Evolutionary conservation across 2,888 invertebrate genomes (phyloP).

Genomic region (Lepetodrilus schrolli): DNA sequence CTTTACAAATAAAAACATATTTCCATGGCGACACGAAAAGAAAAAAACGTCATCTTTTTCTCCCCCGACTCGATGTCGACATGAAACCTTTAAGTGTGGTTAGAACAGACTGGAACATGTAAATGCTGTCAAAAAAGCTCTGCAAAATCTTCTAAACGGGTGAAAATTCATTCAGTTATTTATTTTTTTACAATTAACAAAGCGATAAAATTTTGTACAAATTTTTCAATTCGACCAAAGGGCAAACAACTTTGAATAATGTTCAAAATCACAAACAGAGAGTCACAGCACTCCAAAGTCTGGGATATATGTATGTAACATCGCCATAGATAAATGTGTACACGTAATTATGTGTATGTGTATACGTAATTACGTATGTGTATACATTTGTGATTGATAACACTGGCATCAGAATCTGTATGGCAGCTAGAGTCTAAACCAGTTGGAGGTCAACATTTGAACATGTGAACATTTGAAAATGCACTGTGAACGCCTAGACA

Average conservation of each 20-base stretch:
- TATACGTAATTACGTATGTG: no score
- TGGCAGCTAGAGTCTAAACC: no score
- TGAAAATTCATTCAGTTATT: conserved; percentile 15
- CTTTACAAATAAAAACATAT: not conserved
- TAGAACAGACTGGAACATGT: not conserved
- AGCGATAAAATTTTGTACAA: conserved; percentile 19
- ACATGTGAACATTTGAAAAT: no score
- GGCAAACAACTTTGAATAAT: conserved; percentile 6
- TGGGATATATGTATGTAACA: not conserved
- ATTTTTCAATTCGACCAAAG: conserved; percentile 2
- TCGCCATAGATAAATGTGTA: no score
- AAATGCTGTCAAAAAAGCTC: conserved; percentile 20
- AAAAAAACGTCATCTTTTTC: no score
- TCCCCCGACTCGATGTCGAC: no score
- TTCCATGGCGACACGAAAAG: no score
- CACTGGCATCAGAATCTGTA: not conserved
- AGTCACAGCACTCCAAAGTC: conserved; percentile 1
- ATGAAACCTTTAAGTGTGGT: not conserved
- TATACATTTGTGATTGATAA: conserved; percentile 3
- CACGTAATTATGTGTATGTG: not conserved
- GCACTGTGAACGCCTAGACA: no score
- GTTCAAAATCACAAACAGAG: conserved; percentile 6
- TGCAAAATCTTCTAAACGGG: not conserved
- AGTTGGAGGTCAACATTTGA: no score
- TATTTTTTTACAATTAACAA: conserved; percentile 8